Evolutionary conservation across 2,113 vertebrate species (phyloP), one percentile per base, ranked within the genome.

Genomic region (Cololabis saira): DNA sequence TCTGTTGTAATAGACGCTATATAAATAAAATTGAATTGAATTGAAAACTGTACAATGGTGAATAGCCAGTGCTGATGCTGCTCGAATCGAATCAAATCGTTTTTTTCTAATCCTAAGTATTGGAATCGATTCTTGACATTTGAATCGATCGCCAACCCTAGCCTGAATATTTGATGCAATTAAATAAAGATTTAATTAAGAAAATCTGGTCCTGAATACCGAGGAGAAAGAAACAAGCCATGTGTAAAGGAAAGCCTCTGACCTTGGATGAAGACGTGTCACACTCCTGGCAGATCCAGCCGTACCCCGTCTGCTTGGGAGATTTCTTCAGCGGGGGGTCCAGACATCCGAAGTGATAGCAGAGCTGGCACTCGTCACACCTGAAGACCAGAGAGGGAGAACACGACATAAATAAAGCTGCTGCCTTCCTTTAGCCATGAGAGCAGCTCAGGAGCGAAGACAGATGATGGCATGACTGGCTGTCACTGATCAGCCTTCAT

Each of bases 311-410:
- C 90, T 98, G 97, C 81, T 99, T 99, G 61, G 98, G 98, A 61
- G 98, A 99, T 82, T 99, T 99, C 94, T 98, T 99, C 90, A 99
- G 90, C n/a, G 98, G 98, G 90, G 98, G 98, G 85, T 99, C 97
- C 91, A 99, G 91, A 76, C 98, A 99, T 51, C 97, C 97, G 51
- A 99, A 99, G 91, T 99, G 98, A 89, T 99, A 99, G 90, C 96
- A 99, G 68, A 99, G 94, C 42, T 80, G 95, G 88, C 98, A 99
- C 88, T 99, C 95, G 78, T 99, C 98, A 91, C 98, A 99, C 86
- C 98, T 99, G 92, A 63, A 86, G 72, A 49, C 79, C 89, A 78
- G 75, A 85, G 48, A 89, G 18, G 51, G 57, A 57, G 90, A 58
- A 49, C 43, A 65, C 2, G 44, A 44, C 73, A 80, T 71, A 62